Conservation (phyloP, 2,888 invertebrate genomes). For the Clanis bilineata region DNA sequence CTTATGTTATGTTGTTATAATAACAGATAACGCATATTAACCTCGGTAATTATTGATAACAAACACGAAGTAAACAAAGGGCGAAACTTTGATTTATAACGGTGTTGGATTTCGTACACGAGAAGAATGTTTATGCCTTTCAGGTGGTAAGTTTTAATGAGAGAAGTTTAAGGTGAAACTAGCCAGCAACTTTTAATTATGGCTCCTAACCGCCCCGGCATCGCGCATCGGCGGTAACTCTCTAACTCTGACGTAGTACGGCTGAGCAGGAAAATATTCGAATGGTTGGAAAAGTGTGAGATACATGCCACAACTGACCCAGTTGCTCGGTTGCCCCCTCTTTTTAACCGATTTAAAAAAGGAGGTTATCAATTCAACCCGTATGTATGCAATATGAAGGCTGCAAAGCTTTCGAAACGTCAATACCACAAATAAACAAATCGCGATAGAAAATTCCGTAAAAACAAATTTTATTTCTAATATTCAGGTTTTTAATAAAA, state of each 20-base stretch:
- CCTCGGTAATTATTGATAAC: not conserved
- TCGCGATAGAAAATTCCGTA: too few species aligned
- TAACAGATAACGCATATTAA: too few species aligned
- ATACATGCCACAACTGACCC: too few species aligned
- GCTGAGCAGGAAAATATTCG: constrained; percentile 40
- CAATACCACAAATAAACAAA: too few species aligned
- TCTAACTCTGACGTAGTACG: constrained; percentile 56
- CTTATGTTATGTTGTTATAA: too few species aligned
- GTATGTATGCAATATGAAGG: too few species aligned
- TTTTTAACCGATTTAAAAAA: too few species aligned
- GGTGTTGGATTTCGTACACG: constrained; percentile 51
- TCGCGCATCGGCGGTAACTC: constrained; percentile 52
- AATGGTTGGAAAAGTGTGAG: not conserved
- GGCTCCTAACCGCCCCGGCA: constrained; percentile 55
- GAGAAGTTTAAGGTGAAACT: constrained; percentile 71
- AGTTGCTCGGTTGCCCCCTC: too few species aligned
- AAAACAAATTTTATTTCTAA: too few species aligned
- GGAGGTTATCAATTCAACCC: too few species aligned
- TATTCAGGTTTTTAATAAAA: too few species aligned
- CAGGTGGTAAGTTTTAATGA: constrained; percentile 76
- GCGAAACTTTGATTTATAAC: constrained; percentile 39
- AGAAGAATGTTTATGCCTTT: constrained; percentile 68
- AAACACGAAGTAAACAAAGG: constrained; percentile 14
- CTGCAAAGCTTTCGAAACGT: too few species aligned
- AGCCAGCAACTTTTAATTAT: constrained; percentile 74